Evolutionary conservation across 2,113 vertebrate genomes (phyloP), one percentile per base, ranked within the genome.

Genomic region (Apodemus speciosus): DNA sequence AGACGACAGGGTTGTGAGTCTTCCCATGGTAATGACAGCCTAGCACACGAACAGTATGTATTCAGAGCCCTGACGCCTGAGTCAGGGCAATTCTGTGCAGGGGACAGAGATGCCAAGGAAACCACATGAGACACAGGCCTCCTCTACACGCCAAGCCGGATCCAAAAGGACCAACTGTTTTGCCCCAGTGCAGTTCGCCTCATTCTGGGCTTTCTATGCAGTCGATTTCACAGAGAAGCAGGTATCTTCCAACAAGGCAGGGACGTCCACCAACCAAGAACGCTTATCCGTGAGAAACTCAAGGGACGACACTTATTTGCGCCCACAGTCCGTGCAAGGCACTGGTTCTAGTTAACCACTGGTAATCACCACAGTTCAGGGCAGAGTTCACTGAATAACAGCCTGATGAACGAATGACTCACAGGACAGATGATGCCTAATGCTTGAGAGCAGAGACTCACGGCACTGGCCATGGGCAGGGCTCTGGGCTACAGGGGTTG

Each of bases 21-120:
- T 94, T 38, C 4, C 23, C 62, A 25, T 21, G 90, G 66, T 88
- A 80, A 76, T 66, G 80, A 87, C 64, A 92, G 90, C 58, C 35
- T 91, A 76, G 88, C 6, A 86, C 77, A 27, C 2, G 20, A 73
- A 49, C 69, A 88, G 75, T 35, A 46, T 72, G 66, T 49, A 86
- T 71, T 91, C 80, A 81, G 62, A 88, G 62, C 72, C 46, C 15
- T 1, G 64, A 64, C 6, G 76, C 32, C 32, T 9, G 90, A 69
- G 85, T 40, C 0, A 64, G 75, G 75, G 88, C 2, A 81, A 18
- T 68, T 35, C 32, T 30, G n/a, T 21, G 20, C 23, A 43, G 51
- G 43, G 56, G 53, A 10, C 35, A 27, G 38, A 21, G 60, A 76
- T 6, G 51, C 25, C 56, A 91, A 89, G 75, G 93, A 72, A 90